Percentiles rank a stretch among this genome's conserved stretches.
Evolutionary conservation across 2,888 invertebrate species (phyloP).

Genomic region (Phaedon cochleariae): DNA sequence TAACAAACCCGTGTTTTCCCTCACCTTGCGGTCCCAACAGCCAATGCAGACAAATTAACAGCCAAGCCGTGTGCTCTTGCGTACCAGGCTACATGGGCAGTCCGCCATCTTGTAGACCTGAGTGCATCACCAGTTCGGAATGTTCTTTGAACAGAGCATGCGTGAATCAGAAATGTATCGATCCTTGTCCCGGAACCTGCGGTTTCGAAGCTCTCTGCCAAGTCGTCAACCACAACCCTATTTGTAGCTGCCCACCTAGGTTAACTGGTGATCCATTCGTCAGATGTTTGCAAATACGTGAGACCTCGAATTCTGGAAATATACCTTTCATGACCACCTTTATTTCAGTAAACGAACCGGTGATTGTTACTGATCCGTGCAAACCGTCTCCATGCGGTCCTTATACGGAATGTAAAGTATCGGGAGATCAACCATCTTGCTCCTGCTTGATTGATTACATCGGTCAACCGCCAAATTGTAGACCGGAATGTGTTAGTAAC

Average conservation of each 20-base stretch:
- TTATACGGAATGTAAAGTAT: constrained; percentile 71
- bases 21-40: constrained; percentile 68
- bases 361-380: constrained; percentile 65
- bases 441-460: constrained; percentile 75
- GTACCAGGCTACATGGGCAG: constrained; percentile 66
- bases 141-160: constrained; percentile 67
- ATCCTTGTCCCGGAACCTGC: constrained; percentile 69
- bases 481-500: constrained; percentile 79
- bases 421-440: constrained; percentile 76
- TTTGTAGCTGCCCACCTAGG: constrained; percentile 66
- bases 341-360: constrained; percentile 42
- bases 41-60: constrained; percentile 65
- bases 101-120: constrained; percentile 68
- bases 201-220: constrained; percentile 66
- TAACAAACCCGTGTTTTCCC: constrained; percentile 63
- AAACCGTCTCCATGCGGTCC: constrained; percentile 71
- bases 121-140: constrained; percentile 68
- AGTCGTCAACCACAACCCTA: constrained; percentile 68
- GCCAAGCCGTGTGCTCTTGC: constrained; percentile 68
- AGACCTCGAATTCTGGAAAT: constrained; percentile 19
- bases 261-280: constrained; percentile 73
- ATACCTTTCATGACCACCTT: constrained; percentile 7
- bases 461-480: constrained; percentile 79
- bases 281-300: constrained; percentile 68
- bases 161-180: constrained; percentile 69